Evolutionary conservation across 2,797 vertebrate species (phyloP), one percentile per base, ranked within the genome.

Genomic region (Parauchenoglanis punctatus): DNA sequence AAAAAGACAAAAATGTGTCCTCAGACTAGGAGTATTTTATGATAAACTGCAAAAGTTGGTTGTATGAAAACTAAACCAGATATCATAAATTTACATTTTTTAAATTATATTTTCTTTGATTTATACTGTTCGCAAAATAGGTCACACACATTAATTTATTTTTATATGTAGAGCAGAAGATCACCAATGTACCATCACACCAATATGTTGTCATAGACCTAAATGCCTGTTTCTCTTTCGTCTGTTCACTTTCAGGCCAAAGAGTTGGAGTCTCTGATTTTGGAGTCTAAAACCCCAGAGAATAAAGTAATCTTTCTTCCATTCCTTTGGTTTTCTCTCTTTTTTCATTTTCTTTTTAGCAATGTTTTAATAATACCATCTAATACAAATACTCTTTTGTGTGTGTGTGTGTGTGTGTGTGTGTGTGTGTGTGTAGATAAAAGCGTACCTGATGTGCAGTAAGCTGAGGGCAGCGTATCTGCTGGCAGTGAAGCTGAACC

Each of bases 391-490:
- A 18, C 40, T 1, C n/a, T 17, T n/a, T 52, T 58, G 56, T 68
- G 3, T 73, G 35, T 73, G 40, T 73, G 35, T 73, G 40, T 73
- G 17, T 73, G 10, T 75, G 20, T 49, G 18, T 11, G 44, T 81
- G 1, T 56, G 8, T 61, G 31, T 76, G 31, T 87, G 49, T 91
- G 23, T 49, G 82, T 89, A 99, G 99, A 97, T 99, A 86, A 97
- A 96, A 90, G 99, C 97, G 49, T 99, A 98, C 59, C 92, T 98
- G 94, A 93, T 94, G 65, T 99, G 98, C 93, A 93, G 96, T 85
- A 99, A 99, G 87, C 94, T 99, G 91, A 96, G 98, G 1, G 97
- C 98, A 0, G 98, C 98, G 0, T 99, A 99, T 90, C 94, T 99
- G 85, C 95, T 97, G 44, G 97, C 99, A 0, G 98, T 99, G 89